These are phyloP conservation scores for Corydoras maculifer DNA, from an alignment of 2,113 vertebrate species.

Conservation along the genomic window DNA sequence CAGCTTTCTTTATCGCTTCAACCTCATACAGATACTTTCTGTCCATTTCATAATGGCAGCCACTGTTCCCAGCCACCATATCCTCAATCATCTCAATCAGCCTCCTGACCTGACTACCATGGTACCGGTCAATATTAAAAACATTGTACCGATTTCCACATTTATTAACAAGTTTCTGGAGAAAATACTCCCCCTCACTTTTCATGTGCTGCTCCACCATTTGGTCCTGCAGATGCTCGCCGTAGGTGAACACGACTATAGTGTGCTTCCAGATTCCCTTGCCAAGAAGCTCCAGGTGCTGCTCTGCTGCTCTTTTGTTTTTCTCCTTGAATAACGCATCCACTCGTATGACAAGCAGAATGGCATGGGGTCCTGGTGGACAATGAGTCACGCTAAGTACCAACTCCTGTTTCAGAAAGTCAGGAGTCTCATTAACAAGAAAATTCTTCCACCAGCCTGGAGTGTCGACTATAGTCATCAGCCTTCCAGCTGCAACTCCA, in stretches of 20 bases:
- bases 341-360: conserved; percentile 37
- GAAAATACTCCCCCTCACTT: conserved; percentile 24
- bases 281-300: conserved; percentile 41
- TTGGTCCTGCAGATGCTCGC: conserved; percentile 25
- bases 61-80: conserved; percentile 21
- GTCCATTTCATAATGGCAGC: conserved; percentile 26
- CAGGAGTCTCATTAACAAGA: conserved; percentile 28
- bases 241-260: conserved; percentile 37
- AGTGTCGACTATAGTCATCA: conserved; percentile 37
- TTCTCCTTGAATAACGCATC: conserved; percentile 35
- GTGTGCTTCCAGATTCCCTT: conserved; percentile 35
- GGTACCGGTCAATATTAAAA: conserved; percentile 32
- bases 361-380: conserved; percentile 38
- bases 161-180: conserved; percentile 36
- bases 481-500: conserved; percentile 36
- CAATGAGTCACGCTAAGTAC: conserved; percentile 30
- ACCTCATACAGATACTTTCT: conserved; percentile 12
- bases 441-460: conserved; percentile 46
- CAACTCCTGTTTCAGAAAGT: conserved; percentile 38
- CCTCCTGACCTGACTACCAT: conserved; percentile 9
- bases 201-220: conserved; percentile 8
- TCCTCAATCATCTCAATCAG: conserved; percentile 37
- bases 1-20: conserved; percentile 5
- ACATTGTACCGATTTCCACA: conserved; percentile 32
- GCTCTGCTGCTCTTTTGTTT: conserved; percentile 18